phyloP scores from a whole-genome alignment of 2,888 invertebrate species.

The Dicycla oo region DNA sequence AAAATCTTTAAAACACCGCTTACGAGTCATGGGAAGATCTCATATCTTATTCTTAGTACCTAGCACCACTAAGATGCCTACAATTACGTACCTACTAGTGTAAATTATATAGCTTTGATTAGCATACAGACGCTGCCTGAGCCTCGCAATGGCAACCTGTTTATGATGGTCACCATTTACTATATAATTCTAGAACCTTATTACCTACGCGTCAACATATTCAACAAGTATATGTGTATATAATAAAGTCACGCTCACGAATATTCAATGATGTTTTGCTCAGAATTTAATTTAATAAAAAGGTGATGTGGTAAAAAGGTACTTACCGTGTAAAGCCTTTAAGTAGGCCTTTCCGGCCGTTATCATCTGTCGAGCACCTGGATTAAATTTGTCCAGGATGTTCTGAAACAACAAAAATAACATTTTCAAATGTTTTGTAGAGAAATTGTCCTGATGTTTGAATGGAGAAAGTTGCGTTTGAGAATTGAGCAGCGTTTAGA shows the following conservation, averaged over 20 bases:
- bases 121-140: slow-evolving; percentile 20
- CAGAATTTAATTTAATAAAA: slow-evolving; percentile 52
- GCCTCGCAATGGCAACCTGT: slow-evolving; percentile 45
- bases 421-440: slow-evolving; percentile 44
- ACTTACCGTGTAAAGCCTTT: slow-evolving; percentile 98
- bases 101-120: slow-evolving; percentile 51
- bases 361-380: slow-evolving; percentile 97
- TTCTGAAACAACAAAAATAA: slow-evolving; percentile 93
- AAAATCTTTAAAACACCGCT: slow-evolving; percentile 42
- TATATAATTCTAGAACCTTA: slow-evolving; percentile 29
- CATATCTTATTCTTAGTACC: slow-evolving; percentile 50
- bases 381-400: slow-evolving; percentile 98
- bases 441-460: slow-evolving; percentile 22
- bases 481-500: not conserved
- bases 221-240: slow-evolving; percentile 44
- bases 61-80: slow-evolving; percentile 28
- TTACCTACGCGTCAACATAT: slow-evolving; percentile 10
- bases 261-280: slow-evolving; percentile 44
- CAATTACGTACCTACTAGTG: slow-evolving; percentile 44
- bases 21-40: slow-evolving; percentile 50
- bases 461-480: slow-evolving; percentile 37
- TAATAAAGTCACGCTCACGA: slow-evolving; percentile 16
- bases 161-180: slow-evolving; percentile 29
- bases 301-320: slow-evolving; percentile 55
- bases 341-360: slow-evolving; percentile 98